Evolutionary conservation across 2,797 vertebrate genomes (phyloP).

Genomic region (Manis crassicaudata): DNA sequence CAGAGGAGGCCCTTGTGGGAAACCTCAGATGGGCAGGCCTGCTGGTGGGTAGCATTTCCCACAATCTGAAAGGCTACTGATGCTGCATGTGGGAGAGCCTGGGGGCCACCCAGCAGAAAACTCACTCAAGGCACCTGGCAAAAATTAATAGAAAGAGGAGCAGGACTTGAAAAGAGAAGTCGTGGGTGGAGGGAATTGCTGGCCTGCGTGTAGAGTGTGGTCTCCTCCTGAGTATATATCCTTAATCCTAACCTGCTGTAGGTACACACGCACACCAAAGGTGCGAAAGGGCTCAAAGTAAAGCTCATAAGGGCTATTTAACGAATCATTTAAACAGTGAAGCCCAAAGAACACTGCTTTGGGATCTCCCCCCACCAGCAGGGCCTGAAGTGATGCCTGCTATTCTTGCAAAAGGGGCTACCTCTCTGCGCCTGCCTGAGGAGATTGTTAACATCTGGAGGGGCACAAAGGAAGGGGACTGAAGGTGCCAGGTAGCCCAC

Average conservation of each 20-base stretch:
- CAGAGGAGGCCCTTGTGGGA: neutral
- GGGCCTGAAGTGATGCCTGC: too few relatives aligned
- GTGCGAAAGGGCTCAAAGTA: neutral
- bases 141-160: too few relatives aligned
- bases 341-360: neutral
- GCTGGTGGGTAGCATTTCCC: neutral
- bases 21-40: neutral
- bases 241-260: neutral
- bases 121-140: too few relatives aligned
- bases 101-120: rapidly evolving
- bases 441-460: too few relatives aligned
- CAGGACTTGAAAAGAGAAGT: neutral
- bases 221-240: neutral
- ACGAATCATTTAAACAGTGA: neutral
- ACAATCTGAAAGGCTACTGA: rapidly evolving
- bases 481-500: rapidly evolving
- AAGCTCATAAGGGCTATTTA: neutral
- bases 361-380: rapidly evolving
- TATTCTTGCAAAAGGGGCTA: neutral
- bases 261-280: rapidly evolving
- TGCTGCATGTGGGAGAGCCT: neutral
- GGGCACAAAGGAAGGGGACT: neutral
- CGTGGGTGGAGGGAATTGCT: neutral
- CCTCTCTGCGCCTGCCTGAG: rapidly evolving
- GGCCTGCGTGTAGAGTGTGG: neutral